A percentile compares a stretch with the other conserved stretches of the same genome.
These are phyloP conservation scores for Lasioglossum baleicum DNA, from an alignment of 1,140 invertebrate genomes.

Conservation along the genomic window DNA sequence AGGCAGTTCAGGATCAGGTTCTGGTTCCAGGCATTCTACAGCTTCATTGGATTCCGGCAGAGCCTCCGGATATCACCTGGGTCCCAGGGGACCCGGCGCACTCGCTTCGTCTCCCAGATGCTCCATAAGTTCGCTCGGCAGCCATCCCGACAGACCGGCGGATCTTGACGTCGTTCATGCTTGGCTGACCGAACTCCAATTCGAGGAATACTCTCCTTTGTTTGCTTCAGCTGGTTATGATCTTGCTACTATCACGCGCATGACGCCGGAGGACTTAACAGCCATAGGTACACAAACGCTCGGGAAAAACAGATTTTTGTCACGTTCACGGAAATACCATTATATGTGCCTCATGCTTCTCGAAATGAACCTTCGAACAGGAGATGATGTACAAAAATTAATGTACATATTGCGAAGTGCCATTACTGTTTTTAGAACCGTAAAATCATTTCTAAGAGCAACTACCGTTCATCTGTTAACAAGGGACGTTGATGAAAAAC, in stretches of 20 bases:
- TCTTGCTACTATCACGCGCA: constrained; percentile 96
- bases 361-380: no score
- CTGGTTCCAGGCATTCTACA: constrained; percentile 92
- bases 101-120: constrained; percentile 82
- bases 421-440: no score
- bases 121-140: constrained; percentile 88
- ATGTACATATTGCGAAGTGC: not conserved
- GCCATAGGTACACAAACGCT: constrained; percentile 82
- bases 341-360: not conserved
- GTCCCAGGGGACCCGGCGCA: constrained; percentile 77
- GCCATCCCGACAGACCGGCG: constrained; percentile 82
- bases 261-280: constrained; percentile 97
- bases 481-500: no score
- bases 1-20: constrained; percentile 92
- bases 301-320: no score
- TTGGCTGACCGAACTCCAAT: constrained; percentile 96
- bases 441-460: no score
- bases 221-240: constrained; percentile 98
- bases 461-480: no score
- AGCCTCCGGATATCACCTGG: constrained; percentile 86
- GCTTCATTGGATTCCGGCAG: constrained; percentile 95
- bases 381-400: no score
- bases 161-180: constrained; percentile 93
- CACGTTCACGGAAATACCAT: not conserved
- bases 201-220: constrained; percentile 96